Conservation (phyloP, 2,888 invertebrate genomes). For the Xanthia icteritia region DNA sequence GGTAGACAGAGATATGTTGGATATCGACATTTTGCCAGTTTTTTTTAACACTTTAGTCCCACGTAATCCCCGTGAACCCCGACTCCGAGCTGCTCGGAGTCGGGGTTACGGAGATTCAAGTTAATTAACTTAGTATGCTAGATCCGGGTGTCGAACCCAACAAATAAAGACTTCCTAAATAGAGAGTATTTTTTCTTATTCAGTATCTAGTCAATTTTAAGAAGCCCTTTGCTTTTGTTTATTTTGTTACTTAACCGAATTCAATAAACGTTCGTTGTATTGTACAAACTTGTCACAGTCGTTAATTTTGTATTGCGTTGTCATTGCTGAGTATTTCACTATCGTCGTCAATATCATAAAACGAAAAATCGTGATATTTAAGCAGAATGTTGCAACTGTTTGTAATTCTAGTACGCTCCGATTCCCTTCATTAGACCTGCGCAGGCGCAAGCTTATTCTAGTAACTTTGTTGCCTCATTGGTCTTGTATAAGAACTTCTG, state of each 20-base stretch:
- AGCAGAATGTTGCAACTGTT: conserved; percentile 41
- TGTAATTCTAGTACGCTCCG: conserved; percentile 53
- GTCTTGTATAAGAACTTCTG: conserved; percentile 48
- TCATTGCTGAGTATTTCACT: conserved; percentile 38
- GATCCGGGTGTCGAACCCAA: too few species aligned
- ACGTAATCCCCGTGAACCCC: too few species aligned
- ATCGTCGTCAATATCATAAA: conserved; percentile 25
- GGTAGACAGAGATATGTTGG: background rate
- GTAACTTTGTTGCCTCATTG: conserved; percentile 47
- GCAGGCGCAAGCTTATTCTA: conserved; percentile 38
- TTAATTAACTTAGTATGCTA: too few species aligned
- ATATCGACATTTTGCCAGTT: background rate
- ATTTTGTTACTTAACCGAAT: conserved; percentile 5
- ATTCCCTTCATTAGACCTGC: conserved; percentile 59
- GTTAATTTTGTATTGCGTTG: conserved; percentile 24
- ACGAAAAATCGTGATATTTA: conserved; percentile 48
- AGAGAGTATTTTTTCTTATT: too few species aligned
- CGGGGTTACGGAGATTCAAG: too few species aligned
- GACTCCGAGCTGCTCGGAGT: too few species aligned
- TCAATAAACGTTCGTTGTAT: background rate
- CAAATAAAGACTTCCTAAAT: too few species aligned
- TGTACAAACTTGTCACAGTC: conserved; percentile 20
- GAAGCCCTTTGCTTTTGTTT: conserved; percentile 11
- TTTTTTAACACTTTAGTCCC: too few species aligned
- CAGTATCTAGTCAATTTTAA: background rate